A percentile compares a stretch with the other conserved stretches of the same genome.
phyloP scores from a whole-genome alignment of 1,140 invertebrate genomes.

The Chironomus striatipennis region DNA sequence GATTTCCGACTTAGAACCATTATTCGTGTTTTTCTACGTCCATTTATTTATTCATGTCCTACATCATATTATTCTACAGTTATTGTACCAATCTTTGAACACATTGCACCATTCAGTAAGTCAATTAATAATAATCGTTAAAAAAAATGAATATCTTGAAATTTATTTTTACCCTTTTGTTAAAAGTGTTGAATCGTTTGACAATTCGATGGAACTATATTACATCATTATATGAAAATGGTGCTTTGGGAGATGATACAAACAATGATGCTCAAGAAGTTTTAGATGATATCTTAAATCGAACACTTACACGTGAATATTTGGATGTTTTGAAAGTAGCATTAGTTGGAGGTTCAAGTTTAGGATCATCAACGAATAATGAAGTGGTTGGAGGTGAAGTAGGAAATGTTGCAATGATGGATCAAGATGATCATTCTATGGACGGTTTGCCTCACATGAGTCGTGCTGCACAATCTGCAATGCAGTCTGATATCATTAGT shows the following conservation, averaged over 20 bases:
- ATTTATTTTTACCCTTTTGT: too few relatives aligned
- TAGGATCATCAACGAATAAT: conserved; percentile 36
- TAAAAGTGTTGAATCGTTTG: conserved; percentile 63
- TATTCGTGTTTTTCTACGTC: conserved; percentile 74
- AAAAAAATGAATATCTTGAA: too few relatives aligned
- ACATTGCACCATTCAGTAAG: conserved; percentile 67
- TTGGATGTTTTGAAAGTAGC: conserved; percentile 70
- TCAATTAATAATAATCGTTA: too few relatives aligned
- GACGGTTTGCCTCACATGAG: conserved; percentile 45
- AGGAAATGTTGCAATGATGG: conserved; percentile 46
- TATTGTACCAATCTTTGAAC: conserved; percentile 65
- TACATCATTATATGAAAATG: conserved; percentile 61
- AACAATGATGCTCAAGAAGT: conserved; percentile 77
- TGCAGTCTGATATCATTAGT: conserved; percentile 57
- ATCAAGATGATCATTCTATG: conserved; percentile 57
- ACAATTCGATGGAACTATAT: conserved; percentile 71
- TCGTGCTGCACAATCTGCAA: conserved; percentile 43
- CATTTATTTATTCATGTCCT: conserved; percentile 77
- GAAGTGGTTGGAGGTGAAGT: conserved; percentile 25
- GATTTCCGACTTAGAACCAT: conserved; percentile 75
- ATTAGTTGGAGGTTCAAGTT: conserved; percentile 43
- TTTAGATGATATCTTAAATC: conserved; percentile 77
- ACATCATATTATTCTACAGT: conserved; percentile 64
- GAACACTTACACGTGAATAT: conserved; percentile 79
- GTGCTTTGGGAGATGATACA: conserved; percentile 68